Evolutionary conservation across 2,797 vertebrate species (phyloP).

Genomic region (Mastacembelus armatus): DNA sequence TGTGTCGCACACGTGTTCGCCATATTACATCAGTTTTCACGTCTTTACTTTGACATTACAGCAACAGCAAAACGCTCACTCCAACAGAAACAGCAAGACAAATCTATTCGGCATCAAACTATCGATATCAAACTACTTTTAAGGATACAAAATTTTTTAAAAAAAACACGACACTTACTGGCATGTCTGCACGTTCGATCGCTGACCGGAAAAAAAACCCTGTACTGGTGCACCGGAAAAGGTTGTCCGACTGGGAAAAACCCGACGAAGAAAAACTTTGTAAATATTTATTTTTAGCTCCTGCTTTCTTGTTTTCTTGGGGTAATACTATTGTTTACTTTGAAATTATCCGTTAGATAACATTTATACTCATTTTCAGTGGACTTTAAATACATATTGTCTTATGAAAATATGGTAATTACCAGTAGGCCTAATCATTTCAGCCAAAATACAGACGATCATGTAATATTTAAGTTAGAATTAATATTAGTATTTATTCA

Average conservation of each 20-base stretch:
- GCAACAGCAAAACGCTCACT: rapidly evolving
- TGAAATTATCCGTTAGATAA: too few relatives aligned
- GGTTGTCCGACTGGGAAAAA: conserved; percentile 30
- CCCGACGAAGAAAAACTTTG: conserved; percentile 67
- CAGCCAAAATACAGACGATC: too few relatives aligned
- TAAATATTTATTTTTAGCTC: neutral
- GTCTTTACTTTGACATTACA: neutral
- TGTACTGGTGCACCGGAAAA: conserved; percentile 72
- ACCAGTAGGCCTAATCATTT: too few relatives aligned
- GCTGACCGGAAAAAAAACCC: conserved; percentile 63
- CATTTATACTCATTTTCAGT: too few relatives aligned
- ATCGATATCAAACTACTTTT: too few relatives aligned
- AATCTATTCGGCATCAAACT: rapidly evolving
- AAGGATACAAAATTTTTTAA: too few relatives aligned
- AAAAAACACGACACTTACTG: conserved; percentile 91
- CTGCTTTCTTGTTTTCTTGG: too few relatives aligned
- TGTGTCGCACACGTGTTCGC: conserved; percentile 71
- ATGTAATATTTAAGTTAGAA: too few relatives aligned
- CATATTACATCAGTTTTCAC: conserved; percentile 66
- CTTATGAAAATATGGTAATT: too few relatives aligned
- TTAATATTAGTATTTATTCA: too few relatives aligned
- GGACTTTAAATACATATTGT: too few relatives aligned
- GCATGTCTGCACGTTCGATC: conserved; percentile 84
- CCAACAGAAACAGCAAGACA: rapidly evolving
- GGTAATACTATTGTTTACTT: too few relatives aligned